These are phyloP conservation scores for Poeciliopsis presidionis DNA, from an alignment of 2,797 vertebrate genomes.

Conservation along the genomic window DNA sequence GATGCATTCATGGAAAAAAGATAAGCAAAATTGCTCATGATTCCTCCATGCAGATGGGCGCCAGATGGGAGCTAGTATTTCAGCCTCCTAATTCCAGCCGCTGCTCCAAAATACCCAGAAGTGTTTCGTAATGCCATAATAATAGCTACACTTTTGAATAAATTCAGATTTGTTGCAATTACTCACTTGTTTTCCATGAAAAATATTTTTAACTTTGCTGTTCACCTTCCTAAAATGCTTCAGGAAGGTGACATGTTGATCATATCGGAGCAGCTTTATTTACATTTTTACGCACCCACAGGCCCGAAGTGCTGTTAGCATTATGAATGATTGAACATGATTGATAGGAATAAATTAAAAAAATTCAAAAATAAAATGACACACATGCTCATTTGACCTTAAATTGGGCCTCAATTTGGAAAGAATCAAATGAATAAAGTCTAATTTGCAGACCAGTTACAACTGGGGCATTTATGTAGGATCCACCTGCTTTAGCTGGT, in stretches of 20 bases:
- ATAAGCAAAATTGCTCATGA: slow-evolving; percentile 22
- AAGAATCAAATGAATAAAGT: background rate
- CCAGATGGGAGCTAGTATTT: slow-evolving; percentile 19
- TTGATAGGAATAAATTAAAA: background rate
- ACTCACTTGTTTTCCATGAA: background rate
- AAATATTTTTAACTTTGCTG: background rate
- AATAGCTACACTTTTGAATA: background rate
- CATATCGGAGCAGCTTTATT: background rate
- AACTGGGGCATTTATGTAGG: background rate
- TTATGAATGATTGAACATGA: background rate
- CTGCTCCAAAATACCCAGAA: background rate
- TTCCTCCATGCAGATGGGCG: slow-evolving; percentile 32
- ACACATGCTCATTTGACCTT: background rate
- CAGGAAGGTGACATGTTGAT: background rate
- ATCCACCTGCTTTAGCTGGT: background rate
- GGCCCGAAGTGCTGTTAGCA: background rate
- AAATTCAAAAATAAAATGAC: background rate
- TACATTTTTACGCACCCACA: background rate
- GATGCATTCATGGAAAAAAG: slow-evolving; percentile 42
- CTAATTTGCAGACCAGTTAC: background rate
- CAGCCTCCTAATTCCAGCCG: slow-evolving; percentile 1
- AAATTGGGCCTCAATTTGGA: background rate
- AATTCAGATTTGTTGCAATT: background rate
- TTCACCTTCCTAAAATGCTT: background rate
- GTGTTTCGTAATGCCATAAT: background rate